Conservation (phyloP, 2,797 vertebrate species). For the Danio albolineatus region DNA sequence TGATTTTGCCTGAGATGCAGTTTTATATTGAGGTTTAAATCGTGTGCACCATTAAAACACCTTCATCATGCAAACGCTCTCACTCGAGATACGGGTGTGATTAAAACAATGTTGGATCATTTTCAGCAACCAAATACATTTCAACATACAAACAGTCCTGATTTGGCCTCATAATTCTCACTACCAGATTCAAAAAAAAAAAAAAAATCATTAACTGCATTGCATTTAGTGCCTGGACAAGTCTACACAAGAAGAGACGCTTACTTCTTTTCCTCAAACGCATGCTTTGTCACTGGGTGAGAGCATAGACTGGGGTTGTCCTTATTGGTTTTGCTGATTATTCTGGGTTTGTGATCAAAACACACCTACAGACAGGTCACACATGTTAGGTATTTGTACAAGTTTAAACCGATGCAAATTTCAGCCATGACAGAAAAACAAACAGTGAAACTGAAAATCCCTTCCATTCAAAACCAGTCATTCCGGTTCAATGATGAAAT, state of each 20-base stretch:
- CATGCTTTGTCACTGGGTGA: conserved; percentile 92
- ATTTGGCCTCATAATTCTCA: too few species aligned
- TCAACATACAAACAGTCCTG: not conserved
- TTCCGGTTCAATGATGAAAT: conserved; percentile 22
- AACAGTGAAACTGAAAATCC: conserved; percentile 7
- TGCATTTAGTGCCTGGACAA: not conserved
- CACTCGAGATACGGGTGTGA: not conserved
- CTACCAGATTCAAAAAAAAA: too few species aligned
- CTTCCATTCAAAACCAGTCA: conserved; percentile 1
- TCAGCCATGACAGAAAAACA: not conserved
- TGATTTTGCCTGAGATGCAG: too few species aligned
- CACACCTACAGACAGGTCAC: conserved; percentile 84
- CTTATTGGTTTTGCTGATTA: conserved; percentile 98
- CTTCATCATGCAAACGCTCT: not conserved
- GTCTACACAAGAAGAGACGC: conserved; percentile 62
- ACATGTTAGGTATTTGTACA: conserved; percentile 59
- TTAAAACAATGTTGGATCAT: not conserved
- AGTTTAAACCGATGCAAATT: conserved; percentile 37
- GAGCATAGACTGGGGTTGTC: conserved; percentile 91
- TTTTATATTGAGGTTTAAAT: not conserved
- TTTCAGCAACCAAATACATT: not conserved
- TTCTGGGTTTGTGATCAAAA: conserved; percentile 99
- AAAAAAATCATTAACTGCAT: not conserved
- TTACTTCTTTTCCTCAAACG: conserved; percentile 95
- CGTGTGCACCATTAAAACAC: not conserved